These are phyloP conservation scores for Phycodurus eques DNA, from an alignment of 2,113 vertebrate species.

Conservation along the genomic window DNA sequence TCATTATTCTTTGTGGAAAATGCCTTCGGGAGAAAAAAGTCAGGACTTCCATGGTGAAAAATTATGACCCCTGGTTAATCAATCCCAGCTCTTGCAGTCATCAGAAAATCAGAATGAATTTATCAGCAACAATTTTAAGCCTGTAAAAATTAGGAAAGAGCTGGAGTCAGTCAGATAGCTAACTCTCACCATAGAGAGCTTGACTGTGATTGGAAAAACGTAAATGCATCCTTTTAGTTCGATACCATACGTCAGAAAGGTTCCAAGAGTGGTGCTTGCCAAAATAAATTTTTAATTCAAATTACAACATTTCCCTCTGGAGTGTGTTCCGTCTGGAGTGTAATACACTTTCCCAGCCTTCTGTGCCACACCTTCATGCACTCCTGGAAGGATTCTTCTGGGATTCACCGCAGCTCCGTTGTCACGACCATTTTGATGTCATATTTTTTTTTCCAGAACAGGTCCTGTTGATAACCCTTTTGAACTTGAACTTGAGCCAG, in stretches of 20 bases:
- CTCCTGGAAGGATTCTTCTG: too few species aligned
- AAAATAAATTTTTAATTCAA: too few species aligned
- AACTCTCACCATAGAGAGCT: background rate
- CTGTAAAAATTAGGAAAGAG: background rate
- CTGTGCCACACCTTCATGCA: too few species aligned
- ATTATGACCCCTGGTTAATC: constrained; percentile 13
- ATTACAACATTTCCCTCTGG: too few species aligned
- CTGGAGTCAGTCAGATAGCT: background rate
- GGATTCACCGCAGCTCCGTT: too few species aligned
- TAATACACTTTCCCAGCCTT: too few species aligned
- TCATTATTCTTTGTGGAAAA: constrained; percentile 25
- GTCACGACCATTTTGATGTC: too few species aligned
- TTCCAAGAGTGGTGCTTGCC: background rate
- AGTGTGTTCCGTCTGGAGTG: too few species aligned
- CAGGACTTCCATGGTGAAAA: constrained; percentile 7
- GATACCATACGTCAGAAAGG: background rate
- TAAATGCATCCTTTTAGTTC: background rate
- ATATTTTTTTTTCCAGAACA: too few species aligned
- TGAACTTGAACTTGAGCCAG: too few species aligned
- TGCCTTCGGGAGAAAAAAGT: constrained; percentile 20
- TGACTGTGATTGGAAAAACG: background rate
- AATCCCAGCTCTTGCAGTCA: background rate
- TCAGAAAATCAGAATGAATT: background rate
- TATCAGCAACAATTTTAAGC: background rate
- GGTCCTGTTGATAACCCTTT: too few species aligned